Evolutionary conservation across 2,113 vertebrate genomes (phyloP), one percentile per base, ranked within the genome.

Genomic region (Chloropsis cyanopogon): DNA sequence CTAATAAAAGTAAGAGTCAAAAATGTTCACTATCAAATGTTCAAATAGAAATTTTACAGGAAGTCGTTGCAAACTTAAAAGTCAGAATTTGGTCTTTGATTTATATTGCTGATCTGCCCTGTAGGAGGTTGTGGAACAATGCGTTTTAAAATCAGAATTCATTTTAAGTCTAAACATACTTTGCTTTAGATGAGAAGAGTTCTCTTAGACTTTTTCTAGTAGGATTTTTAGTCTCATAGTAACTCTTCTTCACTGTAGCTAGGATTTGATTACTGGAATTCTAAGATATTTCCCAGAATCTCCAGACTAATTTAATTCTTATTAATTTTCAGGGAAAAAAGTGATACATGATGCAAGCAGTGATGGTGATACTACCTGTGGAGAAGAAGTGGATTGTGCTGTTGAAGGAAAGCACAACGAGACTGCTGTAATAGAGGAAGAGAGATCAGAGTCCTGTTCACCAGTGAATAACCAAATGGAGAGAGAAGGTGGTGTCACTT

Each of bases 1-100:
- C 31, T 29, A 82, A 83, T 42, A 91, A 96, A 94, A 92, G 98
- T 98, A 97, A 98, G 97, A 76, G 14, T 19, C 37, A 77, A 89
- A 95, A 92, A 44, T 65, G 19, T 24, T 92, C 20, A n/a, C 31
- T 47, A 80, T 49, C 20, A 63, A 44, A 37, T 33, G 2, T 52
- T 76, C 25, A 76, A 12, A 44, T 70, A 10, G 2, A 66, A 31
- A 29, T 57, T 70, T 35, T 68, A 6, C 42, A 12, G 56, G 11
- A 61, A 72, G 21, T 64, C 7, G 12, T 37, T 46, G 13, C 5
- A 52, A 31, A 65, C 12, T 37, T 72, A 10, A 52, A 77, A 73
- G 41, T 37, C 14, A 71, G 19, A 59, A 44, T 28, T 75, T 54
- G 7, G 6, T 11, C 8, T 80, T 81, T 54, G 7, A 26, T 79